Evolutionary conservation across 2,888 invertebrate species (phyloP).

Genomic region (Calameuta idolon): DNA sequence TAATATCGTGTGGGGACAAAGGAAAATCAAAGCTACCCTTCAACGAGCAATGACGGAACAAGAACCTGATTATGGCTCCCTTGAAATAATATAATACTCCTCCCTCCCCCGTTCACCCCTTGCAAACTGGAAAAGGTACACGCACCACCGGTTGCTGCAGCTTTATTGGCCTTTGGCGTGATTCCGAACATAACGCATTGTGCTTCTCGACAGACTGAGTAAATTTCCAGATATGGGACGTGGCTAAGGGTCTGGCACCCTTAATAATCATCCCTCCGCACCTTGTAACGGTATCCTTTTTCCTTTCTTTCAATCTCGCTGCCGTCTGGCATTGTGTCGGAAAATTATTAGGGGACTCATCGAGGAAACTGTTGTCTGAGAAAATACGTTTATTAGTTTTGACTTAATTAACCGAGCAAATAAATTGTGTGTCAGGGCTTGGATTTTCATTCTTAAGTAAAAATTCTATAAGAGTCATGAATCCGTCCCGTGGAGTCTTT

Average conservation of each 20-base stretch:
- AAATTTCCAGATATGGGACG: background rate
- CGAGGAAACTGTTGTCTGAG: background rate
- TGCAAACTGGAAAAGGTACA: background rate
- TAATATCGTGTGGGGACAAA: background rate
- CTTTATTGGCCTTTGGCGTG: constrained; percentile 56
- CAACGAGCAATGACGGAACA: background rate
- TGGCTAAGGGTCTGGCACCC: background rate
- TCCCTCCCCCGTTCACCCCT: background rate
- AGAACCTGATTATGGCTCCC: constrained; percentile 1
- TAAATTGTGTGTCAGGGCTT: background rate
- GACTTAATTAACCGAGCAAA: background rate
- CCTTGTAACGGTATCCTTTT: background rate
- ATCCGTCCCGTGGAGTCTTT: background rate
- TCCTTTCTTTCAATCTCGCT: background rate
- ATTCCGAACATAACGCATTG: constrained; percentile 49
- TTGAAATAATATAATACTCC: background rate
- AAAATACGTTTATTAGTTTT: background rate
- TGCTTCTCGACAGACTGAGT: constrained; percentile 4
- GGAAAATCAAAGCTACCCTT: background rate
- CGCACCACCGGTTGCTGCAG: constrained; percentile 44
- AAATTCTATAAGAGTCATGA: background rate
- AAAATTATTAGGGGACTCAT: background rate
- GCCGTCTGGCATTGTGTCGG: background rate
- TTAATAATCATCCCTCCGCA: background rate
- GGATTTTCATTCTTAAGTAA: background rate